Percentiles rank a stretch among this genome's conserved stretches.
These are phyloP conservation scores for Drosophila virilis DNA, from an alignment of 1,140 invertebrate species.

Conservation along the genomic window DNA sequence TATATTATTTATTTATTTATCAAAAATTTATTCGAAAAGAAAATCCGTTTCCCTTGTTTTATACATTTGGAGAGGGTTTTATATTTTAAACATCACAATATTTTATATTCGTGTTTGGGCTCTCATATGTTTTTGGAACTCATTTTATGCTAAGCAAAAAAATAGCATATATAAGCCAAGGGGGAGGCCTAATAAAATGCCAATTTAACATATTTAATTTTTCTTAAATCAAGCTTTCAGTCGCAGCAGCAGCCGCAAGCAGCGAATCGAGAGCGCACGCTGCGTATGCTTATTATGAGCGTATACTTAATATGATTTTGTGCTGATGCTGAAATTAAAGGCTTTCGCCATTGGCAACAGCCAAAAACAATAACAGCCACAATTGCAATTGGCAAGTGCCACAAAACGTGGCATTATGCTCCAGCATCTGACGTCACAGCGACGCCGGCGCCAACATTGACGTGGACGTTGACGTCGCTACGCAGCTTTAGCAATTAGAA, in stretches of 20 bases:
- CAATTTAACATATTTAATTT: constrained; percentile 7
- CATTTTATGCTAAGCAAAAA: too few species aligned
- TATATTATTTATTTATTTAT: too few species aligned
- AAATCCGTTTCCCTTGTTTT: too few species aligned
- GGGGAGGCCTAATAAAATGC: neutral
- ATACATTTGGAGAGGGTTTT: too few species aligned
- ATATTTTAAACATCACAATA: too few species aligned
- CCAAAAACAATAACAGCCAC: constrained; percentile 1
- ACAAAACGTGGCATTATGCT: neutral
- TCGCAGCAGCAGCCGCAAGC: too few species aligned
- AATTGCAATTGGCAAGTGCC: constrained; percentile 1
- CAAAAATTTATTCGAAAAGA: too few species aligned
- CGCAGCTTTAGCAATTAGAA: constrained; percentile 29
- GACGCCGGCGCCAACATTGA: neutral
- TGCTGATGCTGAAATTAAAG: constrained; percentile 22
- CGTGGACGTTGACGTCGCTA: constrained; percentile 5
- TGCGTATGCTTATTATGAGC: constrained; percentile 27
- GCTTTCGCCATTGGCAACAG: constrained; percentile 15
- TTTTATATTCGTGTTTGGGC: too few species aligned
- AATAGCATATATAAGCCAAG: too few species aligned
- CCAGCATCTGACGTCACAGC: constrained; percentile 14
- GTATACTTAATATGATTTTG: constrained; percentile 40
- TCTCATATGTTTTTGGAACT: too few species aligned
- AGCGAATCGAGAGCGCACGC: neutral
- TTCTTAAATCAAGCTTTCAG: too few species aligned